Evolutionary conservation across 2,113 vertebrate species (phyloP).

Genomic region (Andinoacara biseriatus): DNA sequence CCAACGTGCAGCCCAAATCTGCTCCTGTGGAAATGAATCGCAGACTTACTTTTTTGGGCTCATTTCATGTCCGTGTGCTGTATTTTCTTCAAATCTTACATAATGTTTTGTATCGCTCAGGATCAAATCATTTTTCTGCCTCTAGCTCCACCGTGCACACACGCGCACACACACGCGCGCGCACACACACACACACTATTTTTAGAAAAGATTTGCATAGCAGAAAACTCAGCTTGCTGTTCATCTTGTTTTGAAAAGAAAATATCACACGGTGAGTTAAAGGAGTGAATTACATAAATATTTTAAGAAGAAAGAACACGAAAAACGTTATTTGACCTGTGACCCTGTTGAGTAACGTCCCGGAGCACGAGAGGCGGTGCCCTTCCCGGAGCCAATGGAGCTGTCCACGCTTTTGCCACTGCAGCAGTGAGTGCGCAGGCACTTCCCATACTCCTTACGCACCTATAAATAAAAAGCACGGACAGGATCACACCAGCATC

Average conservation of each 20-base stretch:
- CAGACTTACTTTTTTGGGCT: conserved; percentile 21
- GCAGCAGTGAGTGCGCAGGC: conserved; percentile 94
- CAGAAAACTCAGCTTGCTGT: neutral
- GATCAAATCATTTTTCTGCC: neutral
- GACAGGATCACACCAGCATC: neutral
- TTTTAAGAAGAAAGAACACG: neutral
- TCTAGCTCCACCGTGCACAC: neutral
- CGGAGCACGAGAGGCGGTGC: conserved; percentile 88
- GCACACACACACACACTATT: neutral
- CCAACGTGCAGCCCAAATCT: neutral
- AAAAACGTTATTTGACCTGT: conserved; percentile 82
- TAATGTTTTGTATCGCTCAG: neutral
- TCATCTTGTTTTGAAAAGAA: neutral
- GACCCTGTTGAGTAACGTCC: conserved; percentile 94
- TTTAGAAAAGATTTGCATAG: neutral
- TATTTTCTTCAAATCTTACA: neutral
- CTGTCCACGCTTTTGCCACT: conserved; percentile 96
- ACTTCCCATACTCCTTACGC: conserved; percentile 97
- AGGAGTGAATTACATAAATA: neutral
- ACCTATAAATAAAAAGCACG: conserved; percentile 79
- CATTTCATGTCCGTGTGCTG: neutral
- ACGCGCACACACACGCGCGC: no score
- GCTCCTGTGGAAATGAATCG: conserved; percentile 11
- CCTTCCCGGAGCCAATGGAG: conserved; percentile 94
- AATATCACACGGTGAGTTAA: neutral